Conservation (phyloP, 2,797 vertebrate species). For the Odontamblyopus lacepedii region DNA sequence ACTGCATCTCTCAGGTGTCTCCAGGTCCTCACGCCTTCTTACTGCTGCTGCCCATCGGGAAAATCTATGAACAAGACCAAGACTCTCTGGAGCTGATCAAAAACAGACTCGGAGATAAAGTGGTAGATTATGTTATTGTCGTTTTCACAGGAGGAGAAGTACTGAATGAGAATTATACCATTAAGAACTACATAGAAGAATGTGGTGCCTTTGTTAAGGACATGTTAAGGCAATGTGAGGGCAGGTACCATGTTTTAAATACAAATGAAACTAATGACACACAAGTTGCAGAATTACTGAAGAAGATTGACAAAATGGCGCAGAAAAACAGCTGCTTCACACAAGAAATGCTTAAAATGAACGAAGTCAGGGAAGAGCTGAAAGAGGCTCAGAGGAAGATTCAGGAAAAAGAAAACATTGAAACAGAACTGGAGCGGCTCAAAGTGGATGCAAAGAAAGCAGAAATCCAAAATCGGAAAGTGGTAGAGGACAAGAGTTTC, state of each 20-base stretch:
- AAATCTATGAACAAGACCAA: slow-evolving; percentile 21
- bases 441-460: no score
- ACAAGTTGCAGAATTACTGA: slow-evolving; percentile 31
- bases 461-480: no score
- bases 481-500: no score
- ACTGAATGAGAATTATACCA: neutral
- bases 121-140: slow-evolving; percentile 21
- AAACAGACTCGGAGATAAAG: slow-evolving; percentile 15
- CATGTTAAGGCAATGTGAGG: slow-evolving; percentile 16
- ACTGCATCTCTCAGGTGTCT: slow-evolving; percentile 22
- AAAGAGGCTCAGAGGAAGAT: slow-evolving; percentile 5
- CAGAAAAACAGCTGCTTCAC: slow-evolving; percentile 20
- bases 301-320: slow-evolving; percentile 12
- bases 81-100: slow-evolving; percentile 32
- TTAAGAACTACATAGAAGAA: neutral
- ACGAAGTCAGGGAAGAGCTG: neutral
- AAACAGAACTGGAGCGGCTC: no score
- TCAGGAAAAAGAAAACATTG: neutral
- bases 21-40: slow-evolving; percentile 51
- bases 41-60: slow-evolving; percentile 37
- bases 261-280: neutral
- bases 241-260: slow-evolving; percentile 31
- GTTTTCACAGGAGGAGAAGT: slow-evolving; percentile 39
- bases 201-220: slow-evolving; percentile 5
- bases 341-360: slow-evolving; percentile 9